These are phyloP conservation scores for Boloria euphrosyne DNA, from an alignment of 2,888 invertebrate genomes.

Conservation along the genomic window DNA sequence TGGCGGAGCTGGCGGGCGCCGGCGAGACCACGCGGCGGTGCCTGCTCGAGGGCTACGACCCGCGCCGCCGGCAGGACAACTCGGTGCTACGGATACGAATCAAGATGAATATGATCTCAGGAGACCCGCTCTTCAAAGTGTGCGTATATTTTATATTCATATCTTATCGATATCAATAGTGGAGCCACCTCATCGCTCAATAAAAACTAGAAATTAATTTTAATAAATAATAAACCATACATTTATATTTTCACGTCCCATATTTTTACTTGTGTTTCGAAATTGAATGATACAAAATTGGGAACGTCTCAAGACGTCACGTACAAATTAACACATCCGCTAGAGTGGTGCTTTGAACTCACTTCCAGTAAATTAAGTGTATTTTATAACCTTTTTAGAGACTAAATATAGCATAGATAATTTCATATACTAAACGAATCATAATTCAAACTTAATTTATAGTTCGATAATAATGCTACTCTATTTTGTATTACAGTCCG, in stretches of 20 bases:
- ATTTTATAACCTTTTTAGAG: not conserved
- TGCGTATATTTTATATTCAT: slow-evolving; percentile 82
- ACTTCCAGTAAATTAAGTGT: not conserved
- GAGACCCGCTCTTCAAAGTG: slow-evolving; percentile 99
- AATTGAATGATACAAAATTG: slow-evolving; percentile 14
- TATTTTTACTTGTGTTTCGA: not conserved
- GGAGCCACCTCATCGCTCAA: no score
- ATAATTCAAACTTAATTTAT: no score
- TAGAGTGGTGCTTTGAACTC: slow-evolving; percentile 15
- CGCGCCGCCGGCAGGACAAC: slow-evolving; percentile 96
- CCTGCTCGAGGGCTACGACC: slow-evolving; percentile 97
- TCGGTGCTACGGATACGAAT: slow-evolving; percentile 96
- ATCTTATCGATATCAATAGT: no score
- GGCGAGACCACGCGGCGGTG: slow-evolving; percentile 93
- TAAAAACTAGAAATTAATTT: no score
- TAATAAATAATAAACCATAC: no score
- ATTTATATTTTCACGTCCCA: slow-evolving; percentile 4
- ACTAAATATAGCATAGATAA: no score
- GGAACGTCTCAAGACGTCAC: slow-evolving; percentile 8
- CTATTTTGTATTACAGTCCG: slow-evolving; percentile 56
- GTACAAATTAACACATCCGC: slow-evolving; percentile 13
- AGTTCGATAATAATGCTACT: no score
- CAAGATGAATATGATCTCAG: slow-evolving; percentile 96
- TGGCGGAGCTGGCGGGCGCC: slow-evolving; percentile 97
- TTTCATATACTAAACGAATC: no score